Base-by-base conservation (phyloP, 2,888 invertebrate genomes). In the Nezara viridula region DNA sequence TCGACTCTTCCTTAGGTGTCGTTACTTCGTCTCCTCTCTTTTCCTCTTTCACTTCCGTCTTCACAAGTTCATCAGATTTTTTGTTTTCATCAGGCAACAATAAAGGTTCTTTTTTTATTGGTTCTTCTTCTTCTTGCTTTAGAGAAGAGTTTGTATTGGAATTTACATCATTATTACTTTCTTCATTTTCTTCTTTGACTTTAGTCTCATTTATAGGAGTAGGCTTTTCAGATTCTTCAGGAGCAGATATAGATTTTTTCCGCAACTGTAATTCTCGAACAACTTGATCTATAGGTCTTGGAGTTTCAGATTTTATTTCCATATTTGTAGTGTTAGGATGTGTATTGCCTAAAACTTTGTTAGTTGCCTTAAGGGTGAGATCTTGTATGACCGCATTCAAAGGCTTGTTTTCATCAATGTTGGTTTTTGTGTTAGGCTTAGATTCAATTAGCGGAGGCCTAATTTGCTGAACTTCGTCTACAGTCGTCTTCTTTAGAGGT, bases 311-410 rank as follows among this genome's bases (percentile, higher is more conserved):
- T 16, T 86, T 87, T 19, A 73, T 49, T 49, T 89, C 90, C 24
- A 52, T 2, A 19, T 66, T 66, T 19, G 55, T 10, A 32, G 85
- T 47, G 40, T 81, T 86, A 27, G 88, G 44, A 47, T 49, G 27
- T 7, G n/a, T 73, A 27, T 88, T 81, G 0, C 86, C 55, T 44
- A 44, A 49, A 77, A 49, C 47, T 77, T 90, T 90, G 60, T 86
- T 89, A 19, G 90, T 89, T 24, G 90, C 90, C 90, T 90, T 90
- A 40, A 88, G 77, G 0, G 91, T 91, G 52, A 91, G 88, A 89
- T 91, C 91, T 89, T 91, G 91, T 86, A 91, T 91, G 77, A 91
- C 91, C 85, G 90, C 90, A 88, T 90, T 91, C 44, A 91, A 89
- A 16, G 91, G 91, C 66, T 91, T 91, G 19, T 60, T 87, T 77